Evolutionary conservation across 37 sponge, comb jelly and placozoan genomes (phyloP), one percentile per base, ranked within the genome.

Genomic region (Cliona cf. orientalis): DNA sequence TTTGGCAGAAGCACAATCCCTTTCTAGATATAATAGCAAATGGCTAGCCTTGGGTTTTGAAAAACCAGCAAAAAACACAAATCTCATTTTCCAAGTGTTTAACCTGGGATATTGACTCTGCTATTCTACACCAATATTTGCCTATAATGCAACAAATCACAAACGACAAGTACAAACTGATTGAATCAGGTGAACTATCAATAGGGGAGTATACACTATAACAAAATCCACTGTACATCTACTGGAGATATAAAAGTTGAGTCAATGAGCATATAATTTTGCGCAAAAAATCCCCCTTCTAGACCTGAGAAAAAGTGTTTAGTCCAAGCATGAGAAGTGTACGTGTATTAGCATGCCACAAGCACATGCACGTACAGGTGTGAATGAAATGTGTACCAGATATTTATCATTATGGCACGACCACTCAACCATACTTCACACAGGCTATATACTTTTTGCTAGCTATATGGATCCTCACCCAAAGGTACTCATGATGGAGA

Each of bases 91-190:
- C 65, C 77, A 61, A 4, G 37, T 7, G 77, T 28, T 2, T 74
- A 42, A 45, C 42, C 29, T 76, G 77, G 77, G 77, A 76, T 33
- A 44, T 76, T 41, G 37, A 31, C 31, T 40, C 64, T 39, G 77
- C 77, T 1, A 22, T 76, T 25, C 42, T 2, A 23, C n/a, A 45
- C 42, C 77, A 62, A 9, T 62, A 28, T 28, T 28, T 62, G 26
- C 63, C 26, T 25, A 62, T 28, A 5, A 28, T 62, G 23, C 63
- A 62, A 14, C 23, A 14, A 25, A 28, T 62, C 6, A n/a, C 29
- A 62, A n/a, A 62, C 28, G 63, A 62, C 5, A 14, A 62, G 25
- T 46, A n/a, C 7, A 25, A n/a, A 39, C 45, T 37, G 14, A 12
- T 46, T 22, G 28, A 26, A 1, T 32, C 36, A 62, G 77, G 77